Evolutionary conservation across 2,888 invertebrate species (phyloP), one percentile per base, ranked within the genome.

Genomic region (Caenorhabditis sp.): DNA sequence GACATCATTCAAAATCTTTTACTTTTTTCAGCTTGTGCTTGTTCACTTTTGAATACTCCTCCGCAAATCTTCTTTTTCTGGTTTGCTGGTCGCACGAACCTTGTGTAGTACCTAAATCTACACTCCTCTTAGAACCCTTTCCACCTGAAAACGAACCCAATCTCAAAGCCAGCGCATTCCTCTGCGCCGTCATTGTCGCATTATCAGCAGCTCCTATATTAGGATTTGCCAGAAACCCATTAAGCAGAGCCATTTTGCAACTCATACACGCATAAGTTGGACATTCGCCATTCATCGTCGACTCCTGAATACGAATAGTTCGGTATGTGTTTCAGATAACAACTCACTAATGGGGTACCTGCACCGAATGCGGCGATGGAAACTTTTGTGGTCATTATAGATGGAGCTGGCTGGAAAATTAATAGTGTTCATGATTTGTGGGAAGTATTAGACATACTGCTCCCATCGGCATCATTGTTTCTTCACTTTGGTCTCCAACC

Each of bases 181-280:
- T 68, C 38, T 83, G 74, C 7, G 77, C 82, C 12, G 79, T 66
- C 68, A 79, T 44, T 63, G 82, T 70, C 26, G 54, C 63, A 31
- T 74, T 74, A 69, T 80, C 80, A 28, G 66, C 66, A 0, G 80
- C 54, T 28, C 68, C 70, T 8, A 84, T 41, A 38, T 76, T 75
- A 0, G 82, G 70, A 68, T 80, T 80, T 22, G 70, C 80, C 28
- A 84, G 19, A 51, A 85, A 85, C 10, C 86, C 86, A 51, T 87
- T 80, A 26, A 87, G 56, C 38, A 87, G 76, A 31, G 80, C 54
- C 76, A 88, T 77, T 76, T 88, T 88, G 70, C 88, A 88, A 63
- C 83, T 73, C 81, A 84, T 80, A 76, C 88, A 88, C 31, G 69
- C 66, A 68, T 76, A 69, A 44, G 74, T 76, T 44, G 82, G 59